Evolutionary conservation across 1,140 invertebrate species (phyloP).

Genomic region (Bradysia coprophila): DNA sequence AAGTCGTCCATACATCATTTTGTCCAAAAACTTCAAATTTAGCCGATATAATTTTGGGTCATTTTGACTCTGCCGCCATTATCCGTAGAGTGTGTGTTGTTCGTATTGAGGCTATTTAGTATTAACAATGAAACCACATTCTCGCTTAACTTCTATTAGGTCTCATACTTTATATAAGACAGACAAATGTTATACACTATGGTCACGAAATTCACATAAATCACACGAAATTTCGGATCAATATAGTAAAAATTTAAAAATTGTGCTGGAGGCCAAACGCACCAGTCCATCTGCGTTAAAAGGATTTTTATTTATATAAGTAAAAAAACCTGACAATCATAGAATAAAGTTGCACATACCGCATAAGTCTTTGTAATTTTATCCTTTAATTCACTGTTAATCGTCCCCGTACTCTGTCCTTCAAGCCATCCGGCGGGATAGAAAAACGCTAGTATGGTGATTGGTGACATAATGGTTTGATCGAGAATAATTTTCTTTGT

Average conservation of each 20-base stretch:
- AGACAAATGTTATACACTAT: slow-evolving; percentile 64
- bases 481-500: slow-evolving; percentile 53
- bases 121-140: too few species aligned
- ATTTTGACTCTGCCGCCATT: too few species aligned
- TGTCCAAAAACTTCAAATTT: too few species aligned
- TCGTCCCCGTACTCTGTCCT: slow-evolving; percentile 27
- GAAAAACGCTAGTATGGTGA: slow-evolving; percentile 53
- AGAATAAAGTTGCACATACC: slow-evolving; percentile 8
- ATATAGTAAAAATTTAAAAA: slow-evolving; percentile 61
- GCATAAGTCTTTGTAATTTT: slow-evolving; percentile 48
- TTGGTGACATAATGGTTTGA: slow-evolving; percentile 48
- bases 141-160: too few species aligned
- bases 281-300: slow-evolving; percentile 45
- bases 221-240: slow-evolving; percentile 51
- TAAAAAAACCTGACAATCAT: neutral
- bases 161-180: slow-evolving; percentile 55
- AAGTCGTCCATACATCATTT: too few species aligned
- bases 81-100: too few species aligned
- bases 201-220: slow-evolving; percentile 59
- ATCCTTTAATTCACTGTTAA: slow-evolving; percentile 36
- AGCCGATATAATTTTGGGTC: too few species aligned
- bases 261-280: slow-evolving; percentile 67
- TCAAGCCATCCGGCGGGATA: slow-evolving; percentile 48
- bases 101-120: too few species aligned
- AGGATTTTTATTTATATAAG: neutral